phyloP scores from a whole-genome alignment of 2,113 vertebrate species.

The Podarcis cretensis region DNA sequence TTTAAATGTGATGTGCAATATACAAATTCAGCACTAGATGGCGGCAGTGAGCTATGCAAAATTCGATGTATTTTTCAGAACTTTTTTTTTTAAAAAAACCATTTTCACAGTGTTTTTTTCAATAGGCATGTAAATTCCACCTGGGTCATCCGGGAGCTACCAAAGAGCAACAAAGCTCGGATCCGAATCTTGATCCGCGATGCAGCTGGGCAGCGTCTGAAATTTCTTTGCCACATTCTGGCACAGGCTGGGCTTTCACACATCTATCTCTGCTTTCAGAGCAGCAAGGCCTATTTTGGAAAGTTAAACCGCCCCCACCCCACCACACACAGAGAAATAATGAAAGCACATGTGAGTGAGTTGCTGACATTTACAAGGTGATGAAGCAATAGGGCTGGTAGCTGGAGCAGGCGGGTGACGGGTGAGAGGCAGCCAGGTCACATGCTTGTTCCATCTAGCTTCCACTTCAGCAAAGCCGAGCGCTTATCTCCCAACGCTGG shows the following conservation, averaged over 20 bases:
- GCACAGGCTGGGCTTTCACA: neutral
- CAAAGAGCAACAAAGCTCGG: too few species aligned
- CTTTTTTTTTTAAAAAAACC: too few species aligned
- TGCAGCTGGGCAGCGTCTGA: neutral
- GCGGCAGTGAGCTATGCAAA: too few species aligned
- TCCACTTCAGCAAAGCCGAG: neutral
- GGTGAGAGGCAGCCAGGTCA: rapidly evolving
- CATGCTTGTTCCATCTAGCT: neutral
- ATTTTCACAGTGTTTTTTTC: too few species aligned
- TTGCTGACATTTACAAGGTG: slow-evolving; percentile 27
- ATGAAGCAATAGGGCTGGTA: neutral
- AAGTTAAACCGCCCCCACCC: neutral
- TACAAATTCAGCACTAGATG: too few species aligned
- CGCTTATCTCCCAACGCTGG: neutral
- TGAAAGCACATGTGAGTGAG: neutral
- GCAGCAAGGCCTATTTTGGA: neutral
- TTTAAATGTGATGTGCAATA: too few species aligned
- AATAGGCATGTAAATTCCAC: too few species aligned
- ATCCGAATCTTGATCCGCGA: neutral
- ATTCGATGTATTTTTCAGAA: too few species aligned
- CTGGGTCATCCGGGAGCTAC: too few species aligned
- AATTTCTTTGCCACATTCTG: neutral
- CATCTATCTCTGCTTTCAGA: neutral
- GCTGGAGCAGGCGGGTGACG: neutral
- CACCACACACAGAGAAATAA: neutral